A percentile compares a stretch with the other conserved stretches of the same genome.
These are phyloP conservation scores for Liasis olivaceus DNA, from an alignment of 2,797 vertebrate species.

Conservation along the genomic window DNA sequence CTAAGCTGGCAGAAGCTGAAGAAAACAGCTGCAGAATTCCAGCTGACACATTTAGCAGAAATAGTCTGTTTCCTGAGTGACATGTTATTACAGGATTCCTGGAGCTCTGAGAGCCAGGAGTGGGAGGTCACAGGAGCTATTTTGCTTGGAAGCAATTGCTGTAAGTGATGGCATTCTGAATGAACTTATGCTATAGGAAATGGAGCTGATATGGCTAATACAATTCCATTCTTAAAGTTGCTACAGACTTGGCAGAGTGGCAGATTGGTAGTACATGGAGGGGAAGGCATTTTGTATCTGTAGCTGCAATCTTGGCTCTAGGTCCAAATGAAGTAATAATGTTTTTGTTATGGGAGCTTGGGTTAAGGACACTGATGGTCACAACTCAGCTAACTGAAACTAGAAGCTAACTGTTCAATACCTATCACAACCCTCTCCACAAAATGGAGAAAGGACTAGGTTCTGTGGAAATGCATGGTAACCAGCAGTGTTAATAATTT, in stretches of 20 bases:
- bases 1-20: not conserved
- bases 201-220: constrained; percentile 1
- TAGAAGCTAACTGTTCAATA: not conserved
- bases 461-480: not conserved
- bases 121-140: fast-evolving
- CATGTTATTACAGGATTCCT: fast-evolving
- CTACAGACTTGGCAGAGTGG: not conserved
- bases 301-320: not conserved
- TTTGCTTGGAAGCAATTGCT: constrained; percentile 38
- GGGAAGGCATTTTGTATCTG: not conserved
- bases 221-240: not conserved
- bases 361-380: not conserved
- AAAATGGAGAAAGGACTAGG: not conserved
- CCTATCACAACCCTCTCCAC: not conserved
- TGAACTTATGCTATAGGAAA: not conserved
- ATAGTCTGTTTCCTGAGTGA: not conserved
- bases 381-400: not conserved
- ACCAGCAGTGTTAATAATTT: not conserved
- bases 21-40: constrained; percentile 20
- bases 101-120: not conserved
- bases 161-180: not conserved
- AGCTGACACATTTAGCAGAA: not conserved
- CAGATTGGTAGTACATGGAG: not conserved
- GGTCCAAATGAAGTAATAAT: not conserved
- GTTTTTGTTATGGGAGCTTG: not conserved